Percentiles rank a stretch among this genome's conserved stretches.
Evolutionary conservation across 2,888 invertebrate genomes (phyloP).

Genomic region (Diaperis boleti): DNA sequence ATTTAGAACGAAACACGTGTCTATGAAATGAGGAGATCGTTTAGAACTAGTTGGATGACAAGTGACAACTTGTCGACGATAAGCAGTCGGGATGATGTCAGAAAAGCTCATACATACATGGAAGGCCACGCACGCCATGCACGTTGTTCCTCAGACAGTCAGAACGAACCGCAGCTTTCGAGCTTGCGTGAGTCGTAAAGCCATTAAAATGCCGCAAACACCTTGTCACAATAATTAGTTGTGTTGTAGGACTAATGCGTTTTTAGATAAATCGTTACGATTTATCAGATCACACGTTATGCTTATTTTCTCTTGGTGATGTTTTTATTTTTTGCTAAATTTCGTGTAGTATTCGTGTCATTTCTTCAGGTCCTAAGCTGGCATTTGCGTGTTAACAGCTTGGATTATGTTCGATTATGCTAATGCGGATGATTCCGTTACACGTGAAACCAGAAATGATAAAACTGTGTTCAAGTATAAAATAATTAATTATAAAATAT

Average conservation of each 20-base stretch:
- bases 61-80: conserved; percentile 53
- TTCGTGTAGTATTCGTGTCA: conserved; percentile 9
- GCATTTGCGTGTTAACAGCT: conserved; percentile 19
- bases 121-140: conserved; percentile 37
- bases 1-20: conserved; percentile 36
- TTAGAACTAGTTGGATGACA: conserved; percentile 47
- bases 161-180: conserved; percentile 30
- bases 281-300: conserved; percentile 23
- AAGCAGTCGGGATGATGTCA: conserved; percentile 50
- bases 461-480: conserved; percentile 20
- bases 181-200: conserved; percentile 56
- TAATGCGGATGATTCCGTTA: no score
- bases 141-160: conserved; percentile 9
- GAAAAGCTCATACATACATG: conserved; percentile 42
- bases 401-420: conserved; percentile 22
- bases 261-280: conserved; percentile 47
- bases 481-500: conserved; percentile 33
- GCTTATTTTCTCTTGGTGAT: conserved; percentile 13
- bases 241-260: conserved; percentile 55
- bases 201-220: conserved; percentile 62
- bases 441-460: neutral
- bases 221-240: conserved; percentile 62
- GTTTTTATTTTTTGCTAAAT: conserved; percentile 6
- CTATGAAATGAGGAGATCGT: conserved; percentile 35
- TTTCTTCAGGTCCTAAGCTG: neutral